Evolutionary conservation across 2,113 vertebrate genomes (phyloP).

Genomic region (Cyphotilapia sp.): DNA sequence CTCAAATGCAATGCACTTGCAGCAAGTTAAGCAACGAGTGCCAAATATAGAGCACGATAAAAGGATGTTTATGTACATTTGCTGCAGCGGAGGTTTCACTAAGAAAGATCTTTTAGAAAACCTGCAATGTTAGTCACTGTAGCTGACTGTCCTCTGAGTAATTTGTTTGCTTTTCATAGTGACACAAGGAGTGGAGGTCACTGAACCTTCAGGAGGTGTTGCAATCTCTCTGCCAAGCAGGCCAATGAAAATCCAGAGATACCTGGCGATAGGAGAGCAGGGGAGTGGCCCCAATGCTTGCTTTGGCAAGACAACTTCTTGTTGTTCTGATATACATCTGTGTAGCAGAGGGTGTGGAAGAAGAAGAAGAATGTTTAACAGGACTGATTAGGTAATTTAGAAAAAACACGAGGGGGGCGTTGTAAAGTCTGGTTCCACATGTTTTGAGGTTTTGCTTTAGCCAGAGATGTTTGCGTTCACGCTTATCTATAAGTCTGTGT

Average conservation of each 20-base stretch:
- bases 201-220: constrained; percentile 37
- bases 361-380: neutral
- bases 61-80: neutral
- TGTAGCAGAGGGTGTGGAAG: constrained; percentile 10
- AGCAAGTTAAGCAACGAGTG: neutral
- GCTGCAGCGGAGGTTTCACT: accelerated
- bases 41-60: neutral
- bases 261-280: constrained; percentile 15
- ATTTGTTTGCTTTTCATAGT: neutral
- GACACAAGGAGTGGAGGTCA: constrained; percentile 9
- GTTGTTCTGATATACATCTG: neutral
- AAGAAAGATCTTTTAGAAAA: neutral
- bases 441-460: neutral
- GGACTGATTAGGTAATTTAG: constrained; percentile 13
- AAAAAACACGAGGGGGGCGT: neutral
- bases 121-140: neutral
- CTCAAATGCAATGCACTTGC: neutral
- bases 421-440: neutral
- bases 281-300: neutral
- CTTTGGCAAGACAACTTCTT: constrained; percentile 10
- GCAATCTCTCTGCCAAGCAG: neutral
- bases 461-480: neutral
- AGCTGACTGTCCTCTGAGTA: neutral
- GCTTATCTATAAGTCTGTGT: neutral
- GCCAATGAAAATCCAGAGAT: constrained; percentile 46